phyloP scores from a whole-genome alignment of 2,888 invertebrate genomes.

The Diaperis boleti region DNA sequence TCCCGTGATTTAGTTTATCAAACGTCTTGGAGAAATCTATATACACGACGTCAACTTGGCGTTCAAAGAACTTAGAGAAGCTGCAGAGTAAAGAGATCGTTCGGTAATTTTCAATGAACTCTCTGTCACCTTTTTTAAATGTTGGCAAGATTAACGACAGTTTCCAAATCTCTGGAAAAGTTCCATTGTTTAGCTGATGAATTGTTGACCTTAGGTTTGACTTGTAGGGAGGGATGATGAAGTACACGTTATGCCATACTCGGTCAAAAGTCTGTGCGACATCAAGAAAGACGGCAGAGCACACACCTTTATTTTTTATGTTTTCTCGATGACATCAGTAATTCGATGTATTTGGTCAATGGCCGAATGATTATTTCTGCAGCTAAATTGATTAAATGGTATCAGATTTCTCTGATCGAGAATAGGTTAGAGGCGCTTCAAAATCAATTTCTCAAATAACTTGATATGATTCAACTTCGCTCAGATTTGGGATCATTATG shows the following conservation, averaged over 20 bases:
- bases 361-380: constrained; percentile 44
- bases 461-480: constrained; percentile 48
- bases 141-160: too few species aligned
- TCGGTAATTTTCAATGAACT: too few species aligned
- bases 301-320: neutral
- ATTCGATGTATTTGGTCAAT: constrained; percentile 45
- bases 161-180: too few species aligned
- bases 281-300: neutral
- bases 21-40: too few species aligned
- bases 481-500: constrained; percentile 44
- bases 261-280: constrained; percentile 1
- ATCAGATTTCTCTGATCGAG: constrained; percentile 42
- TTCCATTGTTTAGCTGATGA: too few species aligned
- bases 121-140: too few species aligned
- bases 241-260: constrained; percentile 6
- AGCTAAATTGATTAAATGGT: constrained; percentile 48
- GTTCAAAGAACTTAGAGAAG: too few species aligned
- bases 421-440: constrained; percentile 39
- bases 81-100: too few species aligned
- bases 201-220: too few species aligned
- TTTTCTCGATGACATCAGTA: neutral
- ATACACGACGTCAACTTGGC: too few species aligned
- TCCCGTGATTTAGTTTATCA: too few species aligned
- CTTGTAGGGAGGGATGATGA: too few species aligned
- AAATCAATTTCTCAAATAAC: constrained; percentile 47